phyloP scores from a whole-genome alignment of 2,113 vertebrate species.

The Hoplias malabaricus region DNA sequence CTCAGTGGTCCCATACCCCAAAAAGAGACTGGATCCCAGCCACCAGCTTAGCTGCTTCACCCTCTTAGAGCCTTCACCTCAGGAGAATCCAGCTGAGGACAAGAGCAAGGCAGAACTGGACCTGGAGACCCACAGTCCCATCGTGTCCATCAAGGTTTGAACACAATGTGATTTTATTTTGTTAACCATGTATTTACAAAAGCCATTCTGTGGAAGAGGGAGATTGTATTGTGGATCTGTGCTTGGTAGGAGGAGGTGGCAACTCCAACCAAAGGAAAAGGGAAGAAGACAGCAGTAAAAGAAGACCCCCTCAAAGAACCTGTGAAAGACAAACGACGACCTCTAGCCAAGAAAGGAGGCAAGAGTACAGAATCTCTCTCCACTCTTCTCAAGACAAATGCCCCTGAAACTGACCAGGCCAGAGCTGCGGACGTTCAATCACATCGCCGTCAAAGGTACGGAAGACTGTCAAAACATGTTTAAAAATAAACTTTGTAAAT shows the following conservation, averaged over 20 bases:
- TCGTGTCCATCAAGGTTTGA: slow-evolving; percentile 63
- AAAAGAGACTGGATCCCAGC: slow-evolving; percentile 50
- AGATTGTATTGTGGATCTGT: slow-evolving; percentile 7
- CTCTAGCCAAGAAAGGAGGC: slow-evolving; percentile 45
- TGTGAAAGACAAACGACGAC: slow-evolving; percentile 53
- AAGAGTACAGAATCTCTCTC: slow-evolving; percentile 17
- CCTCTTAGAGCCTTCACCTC: slow-evolving; percentile 62
- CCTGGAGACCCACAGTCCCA: background rate
- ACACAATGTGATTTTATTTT: background rate
- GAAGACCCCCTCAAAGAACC: slow-evolving; percentile 49
- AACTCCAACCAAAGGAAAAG: slow-evolving; percentile 45
- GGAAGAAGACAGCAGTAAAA: slow-evolving; percentile 55
- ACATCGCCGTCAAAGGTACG: slow-evolving; percentile 68
- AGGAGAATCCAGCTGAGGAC: slow-evolving; percentile 56
- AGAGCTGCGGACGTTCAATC: slow-evolving; percentile 8
- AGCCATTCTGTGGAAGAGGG: background rate
- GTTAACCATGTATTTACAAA: background rate
- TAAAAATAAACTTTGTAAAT: no score
- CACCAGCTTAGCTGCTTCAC: slow-evolving; percentile 69
- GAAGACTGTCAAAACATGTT: no score
- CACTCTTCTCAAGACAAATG: rapidly evolving
- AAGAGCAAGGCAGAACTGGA: slow-evolving; percentile 62
- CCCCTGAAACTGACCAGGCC: slow-evolving; percentile 52
- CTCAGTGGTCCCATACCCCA: slow-evolving; percentile 78
- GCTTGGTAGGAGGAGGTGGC: slow-evolving; percentile 58